These are phyloP conservation scores for Ctenodactylus gundi DNA, from an alignment of 2,113 vertebrate genomes.

Conservation along the genomic window DNA sequence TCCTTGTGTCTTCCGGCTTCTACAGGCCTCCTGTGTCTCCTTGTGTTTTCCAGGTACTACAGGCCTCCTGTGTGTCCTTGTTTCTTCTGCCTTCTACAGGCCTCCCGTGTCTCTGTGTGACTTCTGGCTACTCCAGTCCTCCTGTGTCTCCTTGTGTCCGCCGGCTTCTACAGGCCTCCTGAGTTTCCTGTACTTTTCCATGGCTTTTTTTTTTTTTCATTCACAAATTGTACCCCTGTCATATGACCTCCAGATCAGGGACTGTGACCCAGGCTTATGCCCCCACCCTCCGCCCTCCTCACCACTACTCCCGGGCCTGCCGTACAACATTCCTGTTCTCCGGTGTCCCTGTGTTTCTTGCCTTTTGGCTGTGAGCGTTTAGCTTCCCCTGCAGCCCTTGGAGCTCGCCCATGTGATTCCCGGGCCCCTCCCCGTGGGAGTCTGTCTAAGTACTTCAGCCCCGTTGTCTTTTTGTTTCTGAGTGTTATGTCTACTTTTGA, in stretches of 20 bases:
- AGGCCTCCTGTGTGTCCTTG: too few species aligned
- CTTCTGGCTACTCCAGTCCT: too few species aligned
- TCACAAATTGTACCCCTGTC: background rate
- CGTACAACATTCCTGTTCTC: background rate
- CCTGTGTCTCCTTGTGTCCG: background rate
- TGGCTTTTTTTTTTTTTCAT: background rate
- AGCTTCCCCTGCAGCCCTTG: background rate
- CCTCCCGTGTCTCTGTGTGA: too few species aligned
- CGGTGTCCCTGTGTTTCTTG: background rate
- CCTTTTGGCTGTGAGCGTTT: background rate
- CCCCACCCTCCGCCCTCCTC: background rate
- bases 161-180: background rate
- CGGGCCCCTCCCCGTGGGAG: too few species aligned
- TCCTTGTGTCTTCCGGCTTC: too few species aligned
- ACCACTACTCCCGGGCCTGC: fast-evolving
- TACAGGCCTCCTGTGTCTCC: too few species aligned
- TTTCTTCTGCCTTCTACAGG: background rate
- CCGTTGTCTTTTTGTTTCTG: background rate
- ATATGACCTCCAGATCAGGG: background rate
- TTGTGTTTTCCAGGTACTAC: too few species aligned
- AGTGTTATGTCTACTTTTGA: background rate
- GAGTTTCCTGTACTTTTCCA: background rate
- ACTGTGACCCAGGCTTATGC: background rate
- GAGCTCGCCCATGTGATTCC: background rate
- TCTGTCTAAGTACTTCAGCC: too few species aligned